These are phyloP conservation scores for Polymixis lichenea DNA, from an alignment of 2,888 invertebrate species.

Conservation along the genomic window DNA sequence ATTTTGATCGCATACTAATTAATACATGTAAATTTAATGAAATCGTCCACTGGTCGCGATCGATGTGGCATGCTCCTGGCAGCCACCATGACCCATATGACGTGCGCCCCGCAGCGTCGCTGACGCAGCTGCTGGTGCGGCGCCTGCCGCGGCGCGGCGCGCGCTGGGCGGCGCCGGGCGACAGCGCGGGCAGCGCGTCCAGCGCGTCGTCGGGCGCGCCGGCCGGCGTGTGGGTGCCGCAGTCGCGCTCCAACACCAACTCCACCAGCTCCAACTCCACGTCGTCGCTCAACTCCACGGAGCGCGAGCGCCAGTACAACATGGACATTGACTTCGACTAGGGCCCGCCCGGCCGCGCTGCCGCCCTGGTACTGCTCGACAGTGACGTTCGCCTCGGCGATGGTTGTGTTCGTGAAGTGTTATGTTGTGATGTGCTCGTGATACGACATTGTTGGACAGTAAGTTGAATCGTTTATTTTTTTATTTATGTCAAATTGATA, in stretches of 20 bases:
- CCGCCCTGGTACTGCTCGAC: conserved; percentile 44
- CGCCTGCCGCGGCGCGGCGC: conserved; percentile 63
- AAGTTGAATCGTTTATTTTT: conserved; percentile 61
- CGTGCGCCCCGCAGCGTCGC: conserved; percentile 64
- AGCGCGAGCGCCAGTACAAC: conserved; percentile 81
- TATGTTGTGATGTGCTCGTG: conserved; percentile 60
- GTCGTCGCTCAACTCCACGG: conserved; percentile 71
- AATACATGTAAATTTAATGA: conserved; percentile 4
- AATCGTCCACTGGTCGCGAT: neutral
- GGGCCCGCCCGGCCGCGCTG: conserved; percentile 30
- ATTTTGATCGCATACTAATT: conserved; percentile 31
- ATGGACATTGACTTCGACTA: conserved; percentile 89
- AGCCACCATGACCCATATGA: neutral
- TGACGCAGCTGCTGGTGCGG: conserved; percentile 73
- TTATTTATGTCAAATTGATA: conserved; percentile 62
- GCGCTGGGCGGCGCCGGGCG: too few relatives aligned
- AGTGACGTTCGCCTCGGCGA: conserved; percentile 55
- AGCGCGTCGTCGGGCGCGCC: conserved; percentile 53
- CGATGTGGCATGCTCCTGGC: neutral
- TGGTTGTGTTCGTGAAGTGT: conserved; percentile 65
- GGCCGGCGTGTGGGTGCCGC: conserved; percentile 48
- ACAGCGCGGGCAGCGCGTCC: conserved; percentile 54
- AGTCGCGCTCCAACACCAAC: conserved; percentile 52
- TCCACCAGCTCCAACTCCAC: conserved; percentile 59
- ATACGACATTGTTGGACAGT: conserved; percentile 60